Evolutionary conservation across 2,113 vertebrate species (phyloP).

Genomic region (Eolophus roseicapilla): DNA sequence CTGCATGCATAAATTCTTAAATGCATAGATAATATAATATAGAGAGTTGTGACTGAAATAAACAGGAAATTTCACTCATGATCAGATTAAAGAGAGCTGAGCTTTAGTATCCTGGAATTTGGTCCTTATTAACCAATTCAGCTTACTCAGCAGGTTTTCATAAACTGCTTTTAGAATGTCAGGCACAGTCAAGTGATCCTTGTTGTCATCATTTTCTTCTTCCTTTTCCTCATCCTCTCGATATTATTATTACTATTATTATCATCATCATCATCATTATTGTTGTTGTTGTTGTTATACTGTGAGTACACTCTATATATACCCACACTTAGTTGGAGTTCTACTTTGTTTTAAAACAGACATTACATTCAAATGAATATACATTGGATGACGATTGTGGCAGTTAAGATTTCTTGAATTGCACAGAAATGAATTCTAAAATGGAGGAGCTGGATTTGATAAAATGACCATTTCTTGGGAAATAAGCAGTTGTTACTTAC

Average conservation of each 20-base stretch:
- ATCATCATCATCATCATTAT: neutral
- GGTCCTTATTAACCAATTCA: neutral
- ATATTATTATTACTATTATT: neutral
- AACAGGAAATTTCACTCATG: neutral
- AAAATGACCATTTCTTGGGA: neutral
- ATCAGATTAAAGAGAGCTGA: neutral
- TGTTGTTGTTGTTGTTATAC: neutral
- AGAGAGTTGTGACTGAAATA: neutral
- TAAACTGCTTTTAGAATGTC: neutral
- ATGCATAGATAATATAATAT: neutral
- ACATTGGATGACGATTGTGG: neutral
- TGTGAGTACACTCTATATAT: neutral
- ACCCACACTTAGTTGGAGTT: neutral
- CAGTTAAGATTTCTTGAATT: neutral
- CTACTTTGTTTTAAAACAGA: neutral
- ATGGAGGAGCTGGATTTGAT: neutral
- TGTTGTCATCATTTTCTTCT: neutral
- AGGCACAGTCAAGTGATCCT: neutral
- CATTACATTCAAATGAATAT: neutral
- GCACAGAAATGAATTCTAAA: neutral
- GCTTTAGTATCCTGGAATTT: neutral
- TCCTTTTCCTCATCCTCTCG: neutral
- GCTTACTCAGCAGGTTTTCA: neutral
- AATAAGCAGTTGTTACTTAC: neutral
- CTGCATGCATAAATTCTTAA: neutral